phyloP scores from a whole-genome alignment of 2,888 invertebrate species.

The Habroteleia sp. region DNA sequence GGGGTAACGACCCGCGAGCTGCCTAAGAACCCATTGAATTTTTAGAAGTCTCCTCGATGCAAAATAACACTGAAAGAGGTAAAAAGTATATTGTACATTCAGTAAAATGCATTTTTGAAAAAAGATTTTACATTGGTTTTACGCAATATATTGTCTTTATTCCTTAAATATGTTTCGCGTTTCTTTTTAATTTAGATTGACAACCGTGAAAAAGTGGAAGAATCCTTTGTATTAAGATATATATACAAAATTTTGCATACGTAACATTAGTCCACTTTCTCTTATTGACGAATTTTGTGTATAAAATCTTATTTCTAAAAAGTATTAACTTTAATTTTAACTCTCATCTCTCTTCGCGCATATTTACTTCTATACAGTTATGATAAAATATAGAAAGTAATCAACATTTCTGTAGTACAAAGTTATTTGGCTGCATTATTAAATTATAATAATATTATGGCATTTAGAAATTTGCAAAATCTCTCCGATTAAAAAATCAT shows the following conservation, averaged over 20 bases:
- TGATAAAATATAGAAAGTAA: conserved; percentile 26
- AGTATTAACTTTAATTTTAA: conserved; percentile 1
- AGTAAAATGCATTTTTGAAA: background rate
- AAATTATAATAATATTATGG: no score
- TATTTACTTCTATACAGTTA: background rate
- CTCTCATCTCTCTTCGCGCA: background rate
- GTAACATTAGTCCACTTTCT: conserved; percentile 14
- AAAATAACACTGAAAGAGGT: conserved; percentile 5
- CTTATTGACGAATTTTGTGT: conserved; percentile 30
- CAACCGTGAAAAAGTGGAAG: conserved; percentile 41
- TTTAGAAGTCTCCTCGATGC: conserved; percentile 6
- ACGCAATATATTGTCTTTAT: conserved; percentile 45
- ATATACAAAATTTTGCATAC: conserved; percentile 14
- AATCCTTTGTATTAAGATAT: conserved; percentile 1
- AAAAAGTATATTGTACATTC: conserved; percentile 27
- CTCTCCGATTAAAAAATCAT: background rate
- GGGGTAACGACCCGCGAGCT: conserved; percentile 27
- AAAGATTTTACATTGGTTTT: conserved; percentile 6
- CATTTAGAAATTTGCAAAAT: no score
- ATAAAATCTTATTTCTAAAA: conserved; percentile 21
- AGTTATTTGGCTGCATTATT: background rate
- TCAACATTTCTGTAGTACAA: background rate
- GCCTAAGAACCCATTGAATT: conserved; percentile 28
- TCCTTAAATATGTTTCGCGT: conserved; percentile 16
- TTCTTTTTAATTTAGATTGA: conserved; percentile 12